Conservation (phyloP, 2,888 invertebrate species). For the Drosophila parthenogenetica region DNA sequence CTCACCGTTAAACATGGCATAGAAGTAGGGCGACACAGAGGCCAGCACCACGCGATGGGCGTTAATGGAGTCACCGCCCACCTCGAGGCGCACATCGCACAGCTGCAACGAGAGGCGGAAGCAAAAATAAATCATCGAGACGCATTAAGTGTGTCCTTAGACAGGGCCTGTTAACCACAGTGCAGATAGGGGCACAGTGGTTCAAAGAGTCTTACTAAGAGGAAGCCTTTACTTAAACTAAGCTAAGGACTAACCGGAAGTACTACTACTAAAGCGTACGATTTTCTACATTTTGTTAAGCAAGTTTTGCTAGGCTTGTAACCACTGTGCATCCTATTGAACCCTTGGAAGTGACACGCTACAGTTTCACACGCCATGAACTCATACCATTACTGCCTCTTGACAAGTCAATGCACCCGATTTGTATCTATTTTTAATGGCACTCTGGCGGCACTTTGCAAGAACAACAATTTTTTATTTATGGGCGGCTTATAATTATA, state of each 20-base stretch:
- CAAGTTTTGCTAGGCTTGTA: neutral
- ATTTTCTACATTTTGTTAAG: neutral
- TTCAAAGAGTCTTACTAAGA: neutral
- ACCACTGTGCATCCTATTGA: constrained; percentile 46
- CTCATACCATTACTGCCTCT: constrained; percentile 14
- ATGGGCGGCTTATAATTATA: neutral
- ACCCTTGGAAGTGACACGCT: constrained; percentile 55
- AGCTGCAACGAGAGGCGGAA: constrained; percentile 71
- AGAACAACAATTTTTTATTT: constrained; percentile 24
- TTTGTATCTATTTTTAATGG: constrained; percentile 50
- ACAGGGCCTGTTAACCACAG: constrained; percentile 65
- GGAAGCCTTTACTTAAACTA: neutral
- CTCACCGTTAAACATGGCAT: constrained; percentile 87
- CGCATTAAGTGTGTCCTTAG: constrained; percentile 51
- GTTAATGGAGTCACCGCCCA: constrained; percentile 88
- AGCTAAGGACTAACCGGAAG: neutral
- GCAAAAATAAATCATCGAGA: constrained; percentile 27
- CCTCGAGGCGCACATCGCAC: constrained; percentile 88
- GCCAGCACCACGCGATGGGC: constrained; percentile 91
- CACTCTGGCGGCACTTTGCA: constrained; percentile 4
- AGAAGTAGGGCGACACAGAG: constrained; percentile 91
- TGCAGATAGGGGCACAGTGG: constrained; percentile 43
- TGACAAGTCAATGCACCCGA: constrained; percentile 61
- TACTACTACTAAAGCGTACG: no score
- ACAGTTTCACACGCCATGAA: constrained; percentile 36